Evolutionary conservation across 2,113 vertebrate genomes (phyloP).

Genomic region (Pseudonaja textilis): DNA sequence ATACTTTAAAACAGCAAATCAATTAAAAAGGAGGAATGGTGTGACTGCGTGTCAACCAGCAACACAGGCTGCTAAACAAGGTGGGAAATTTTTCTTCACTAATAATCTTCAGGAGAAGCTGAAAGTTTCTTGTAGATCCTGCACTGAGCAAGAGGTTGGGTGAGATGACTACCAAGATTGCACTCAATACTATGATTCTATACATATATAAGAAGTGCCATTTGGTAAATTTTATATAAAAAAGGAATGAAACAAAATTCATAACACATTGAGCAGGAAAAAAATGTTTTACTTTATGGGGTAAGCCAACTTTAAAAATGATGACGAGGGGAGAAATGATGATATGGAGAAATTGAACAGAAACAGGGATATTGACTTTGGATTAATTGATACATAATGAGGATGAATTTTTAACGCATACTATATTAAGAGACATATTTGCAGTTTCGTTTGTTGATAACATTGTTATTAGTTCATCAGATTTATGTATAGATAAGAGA

Average conservation of each 20-base stretch:
- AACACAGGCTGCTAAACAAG: not conserved
- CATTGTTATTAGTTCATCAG: not conserved
- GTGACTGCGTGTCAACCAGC: not conserved
- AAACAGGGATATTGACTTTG: not conserved
- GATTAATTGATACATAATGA: not conserved
- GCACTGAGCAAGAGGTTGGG: not conserved
- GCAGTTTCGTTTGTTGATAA: not conserved
- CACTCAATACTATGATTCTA: not conserved
- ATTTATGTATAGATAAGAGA: not conserved
- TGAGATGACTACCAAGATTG: not conserved
- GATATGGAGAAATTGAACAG: not conserved
- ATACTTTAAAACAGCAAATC: not conserved
- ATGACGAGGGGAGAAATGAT: not conserved
- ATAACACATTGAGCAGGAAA: not conserved
- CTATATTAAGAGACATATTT: not conserved
- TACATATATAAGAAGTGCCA: not conserved
- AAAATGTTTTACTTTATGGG: not conserved
- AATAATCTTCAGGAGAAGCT: not conserved
- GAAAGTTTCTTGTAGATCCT: not conserved
- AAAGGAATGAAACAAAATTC: not conserved
- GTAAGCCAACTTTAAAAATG: not conserved
- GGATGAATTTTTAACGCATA: not conserved
- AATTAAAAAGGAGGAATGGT: not conserved
- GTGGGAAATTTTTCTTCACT: not conserved
- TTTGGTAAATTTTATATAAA: not conserved